These are phyloP conservation scores for Hemicrepidius hirtus DNA, from an alignment of 2,888 invertebrate genomes.

Conservation along the genomic window DNA sequence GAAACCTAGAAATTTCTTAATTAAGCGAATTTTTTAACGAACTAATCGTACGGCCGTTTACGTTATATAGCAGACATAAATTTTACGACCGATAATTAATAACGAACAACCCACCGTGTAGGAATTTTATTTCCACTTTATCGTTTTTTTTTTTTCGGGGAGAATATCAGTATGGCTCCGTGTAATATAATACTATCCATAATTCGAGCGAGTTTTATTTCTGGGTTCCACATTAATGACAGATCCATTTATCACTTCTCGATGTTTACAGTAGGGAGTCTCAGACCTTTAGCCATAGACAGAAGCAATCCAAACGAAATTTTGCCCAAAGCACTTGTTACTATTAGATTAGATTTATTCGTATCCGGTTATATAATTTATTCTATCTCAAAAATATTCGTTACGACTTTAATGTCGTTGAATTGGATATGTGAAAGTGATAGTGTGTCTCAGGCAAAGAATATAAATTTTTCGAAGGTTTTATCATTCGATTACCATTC, in stretches of 20 bases:
- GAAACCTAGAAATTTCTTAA: conserved; percentile 47
- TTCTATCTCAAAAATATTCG: background rate
- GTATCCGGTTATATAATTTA: conserved; percentile 8
- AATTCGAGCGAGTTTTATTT: conserved; percentile 55
- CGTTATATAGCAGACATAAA: conserved; percentile 18
- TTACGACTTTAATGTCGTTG: conserved; percentile 9
- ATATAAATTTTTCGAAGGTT: too few species aligned
- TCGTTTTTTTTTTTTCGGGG: conserved; percentile 15
- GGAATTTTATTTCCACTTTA: conserved; percentile 35
- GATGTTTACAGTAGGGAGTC: conserved; percentile 53
- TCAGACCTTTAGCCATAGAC: conserved; percentile 1
- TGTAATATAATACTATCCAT: conserved; percentile 54
- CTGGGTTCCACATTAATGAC: conserved; percentile 49
- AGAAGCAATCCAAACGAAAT: background rate
- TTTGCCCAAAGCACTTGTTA: background rate
- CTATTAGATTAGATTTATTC: conserved; percentile 1
- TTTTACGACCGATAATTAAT: conserved; percentile 27
- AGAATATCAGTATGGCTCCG: conserved; percentile 33
- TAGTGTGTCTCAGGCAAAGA: background rate
- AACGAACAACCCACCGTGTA: conserved; percentile 21
- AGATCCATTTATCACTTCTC: conserved; percentile 55
- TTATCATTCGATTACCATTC: too few species aligned
- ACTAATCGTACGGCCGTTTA: conserved; percentile 28
- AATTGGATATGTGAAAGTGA: conserved; percentile 10
- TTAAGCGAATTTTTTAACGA: conserved; percentile 42